A percentile compares a stretch with the other conserved stretches of the same genome.
These are phyloP conservation scores for Opisthocomus hoazin DNA, from an alignment of 2,113 vertebrate species.

Conservation along the genomic window DNA sequence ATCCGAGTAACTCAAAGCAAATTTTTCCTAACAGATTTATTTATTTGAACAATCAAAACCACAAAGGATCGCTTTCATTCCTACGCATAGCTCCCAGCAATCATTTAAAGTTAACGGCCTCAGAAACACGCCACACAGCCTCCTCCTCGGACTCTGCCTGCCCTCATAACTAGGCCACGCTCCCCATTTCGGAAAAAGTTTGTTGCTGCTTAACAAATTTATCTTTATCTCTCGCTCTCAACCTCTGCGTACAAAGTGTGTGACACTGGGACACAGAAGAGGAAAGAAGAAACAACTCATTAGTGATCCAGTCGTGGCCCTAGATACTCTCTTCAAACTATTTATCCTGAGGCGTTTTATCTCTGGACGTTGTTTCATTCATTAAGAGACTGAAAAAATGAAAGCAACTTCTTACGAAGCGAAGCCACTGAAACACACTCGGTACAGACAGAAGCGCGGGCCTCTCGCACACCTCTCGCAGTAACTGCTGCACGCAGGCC, in stretches of 20 bases:
- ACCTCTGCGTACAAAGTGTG: neutral
- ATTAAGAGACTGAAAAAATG: neutral
- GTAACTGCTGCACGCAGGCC: neutral
- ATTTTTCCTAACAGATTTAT: neutral
- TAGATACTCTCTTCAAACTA: neutral
- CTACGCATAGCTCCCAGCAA: neutral
- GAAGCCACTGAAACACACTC: neutral
- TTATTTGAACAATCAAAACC: neutral
- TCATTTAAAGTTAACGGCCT: neutral
- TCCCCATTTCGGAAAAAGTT: neutral
- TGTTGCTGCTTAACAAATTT: neutral
- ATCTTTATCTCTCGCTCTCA: neutral
- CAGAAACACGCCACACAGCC: neutral
- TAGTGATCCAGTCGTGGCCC: neutral
- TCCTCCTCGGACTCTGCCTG: neutral
- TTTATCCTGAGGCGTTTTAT: neutral
- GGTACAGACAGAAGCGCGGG: neutral
- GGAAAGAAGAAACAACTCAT: neutral
- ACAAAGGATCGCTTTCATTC: neutral
- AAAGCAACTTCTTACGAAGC: neutral
- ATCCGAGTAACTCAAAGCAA: constrained; percentile 1
- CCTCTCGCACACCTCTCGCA: neutral
- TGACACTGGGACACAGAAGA: neutral
- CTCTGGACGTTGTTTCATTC: neutral
- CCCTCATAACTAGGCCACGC: neutral